Percentiles rank a stretch among this genome's conserved stretches.
Conservation (phyloP, 2,113 vertebrate species). For the Gasterosteus nipponicus region DNA sequence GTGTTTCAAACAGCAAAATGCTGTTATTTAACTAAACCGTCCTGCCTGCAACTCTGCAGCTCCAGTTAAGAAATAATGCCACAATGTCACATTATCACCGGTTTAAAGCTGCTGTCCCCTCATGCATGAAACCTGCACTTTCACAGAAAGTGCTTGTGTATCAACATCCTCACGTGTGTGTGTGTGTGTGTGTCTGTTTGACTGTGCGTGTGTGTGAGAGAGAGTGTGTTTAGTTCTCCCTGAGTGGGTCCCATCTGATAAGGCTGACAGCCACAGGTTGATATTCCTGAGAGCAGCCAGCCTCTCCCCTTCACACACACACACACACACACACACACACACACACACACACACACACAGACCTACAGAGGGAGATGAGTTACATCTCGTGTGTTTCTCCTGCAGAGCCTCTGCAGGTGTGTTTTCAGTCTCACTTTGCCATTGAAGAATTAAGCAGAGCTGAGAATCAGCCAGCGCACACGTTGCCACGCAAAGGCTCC, state of each 20-base stretch:
- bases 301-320: constrained; percentile 70
- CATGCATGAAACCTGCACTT: constrained; percentile 5
- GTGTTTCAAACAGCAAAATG: neutral
- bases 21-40: neutral
- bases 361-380: constrained; percentile 58
- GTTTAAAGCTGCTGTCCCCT: neutral
- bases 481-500: constrained; percentile 70
- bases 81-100: too few species aligned
- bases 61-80: neutral
- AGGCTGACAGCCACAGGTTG: constrained; percentile 73
- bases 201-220: constrained; percentile 33
- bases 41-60: neutral
- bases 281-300: constrained; percentile 77
- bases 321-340: constrained; percentile 57
- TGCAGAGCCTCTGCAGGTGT: constrained; percentile 16
- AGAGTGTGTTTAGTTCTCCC: constrained; percentile 69
- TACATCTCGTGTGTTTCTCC: constrained; percentile 35
- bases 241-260: constrained; percentile 76
- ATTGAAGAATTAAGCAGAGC: constrained; percentile 52
- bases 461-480: constrained; percentile 68
- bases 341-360: constrained; percentile 54
- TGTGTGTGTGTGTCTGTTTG: constrained; percentile 9
- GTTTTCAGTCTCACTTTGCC: constrained; percentile 3
- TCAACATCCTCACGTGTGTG: constrained; percentile 13
- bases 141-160: constrained; percentile 26